Evolutionary conservation across 2,888 invertebrate species (phyloP), one percentile per base, ranked within the genome.

Genomic region (Pammene aurita): DNA sequence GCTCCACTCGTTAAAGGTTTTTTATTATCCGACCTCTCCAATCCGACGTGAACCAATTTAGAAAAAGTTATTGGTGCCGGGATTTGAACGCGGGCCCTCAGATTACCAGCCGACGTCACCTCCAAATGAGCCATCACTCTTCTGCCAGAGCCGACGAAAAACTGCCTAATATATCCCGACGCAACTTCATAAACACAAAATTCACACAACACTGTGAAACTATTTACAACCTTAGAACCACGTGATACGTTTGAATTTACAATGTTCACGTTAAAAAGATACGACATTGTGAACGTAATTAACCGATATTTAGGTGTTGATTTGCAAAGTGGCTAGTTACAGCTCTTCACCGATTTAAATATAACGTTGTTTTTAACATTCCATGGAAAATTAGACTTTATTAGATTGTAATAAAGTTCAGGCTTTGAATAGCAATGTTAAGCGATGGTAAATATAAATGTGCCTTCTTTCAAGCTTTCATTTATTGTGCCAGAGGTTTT

Each of bases 321-420:
- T 68, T 68, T 68, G 63, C 57, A 68, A 68, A 64, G 68, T 64
- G 68, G 63, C 68, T 68, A 68, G 63, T 64, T 68, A 68, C 52
- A 16, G 42, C 57, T 14, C 48, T 56, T 50, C 13, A 18, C 68
- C 63, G 38, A 38, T 6, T 46, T 46, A n/a, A 52, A 63, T 14
- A 14, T 57, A 60, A 35, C 16, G 16, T 14, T 7, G 7, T 5
- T 42, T 66, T 52, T 11, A 58, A 0, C 50, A 13, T 1, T 41
- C 41, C 5, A 14, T 13, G 38, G 10, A 26, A 57, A 66, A 11
- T 0, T 14, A 11, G 10, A 26, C 35, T 16, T 41, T 67, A 41
- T 9, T 0, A 1, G 7, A 0, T 11, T 56, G 13, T 48, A 18
- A 56, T 55, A 48, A 62, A 55, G 34, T 16, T 42, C 26, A 5